Evolutionary conservation across 2,113 vertebrate species (phyloP), one percentile per base, ranked within the genome.

Genomic region (Anguilla japonica): DNA sequence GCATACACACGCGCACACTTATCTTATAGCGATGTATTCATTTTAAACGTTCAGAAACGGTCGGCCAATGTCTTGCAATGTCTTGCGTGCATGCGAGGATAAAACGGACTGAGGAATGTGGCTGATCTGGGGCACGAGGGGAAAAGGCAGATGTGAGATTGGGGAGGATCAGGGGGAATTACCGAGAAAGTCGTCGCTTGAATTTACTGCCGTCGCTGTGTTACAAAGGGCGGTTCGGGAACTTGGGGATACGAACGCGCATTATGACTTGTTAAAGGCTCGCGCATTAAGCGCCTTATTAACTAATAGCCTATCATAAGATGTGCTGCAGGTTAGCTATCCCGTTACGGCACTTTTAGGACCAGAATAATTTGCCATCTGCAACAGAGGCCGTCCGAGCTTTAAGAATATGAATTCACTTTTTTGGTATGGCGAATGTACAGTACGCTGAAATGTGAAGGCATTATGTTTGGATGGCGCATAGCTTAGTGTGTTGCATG

Each of bases 71-170:
- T 75, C 71, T 75, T 26, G n/a, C 71, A 75, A 75, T 9, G 34
- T n/a, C 71, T n/a, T 34, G 71, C 26, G 71, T 34, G 71, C n/a
- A 22, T 75, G 11, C 22, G 34, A 34, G 71, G 71, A 75, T 75
- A 75, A 75, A 75, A 75, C 7, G 71, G 71, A 75, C 71, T 75
- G 20, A 75, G 71, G 71, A 75, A 75, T 75, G 71, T 75, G 71
- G 71, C 71, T 75, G 71, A 75, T 75, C 71, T 75, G 71, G 71
- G 71, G 71, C 71, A 75, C 71, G 71, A 75, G 71, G 34, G 71
- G n/a, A 75, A 75, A 75, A 75, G 71, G 71, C 71, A 75, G 71
- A 75, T 75, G 71, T 75, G 71, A 75, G 71, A 75, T 75, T 75
- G 71, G 26, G 71, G 9, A 75, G 71, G 71, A 75, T 75, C 71